Base-by-base conservation (phyloP, 2,113 vertebrate genomes). In the Engraulis encrasicolus region DNA sequence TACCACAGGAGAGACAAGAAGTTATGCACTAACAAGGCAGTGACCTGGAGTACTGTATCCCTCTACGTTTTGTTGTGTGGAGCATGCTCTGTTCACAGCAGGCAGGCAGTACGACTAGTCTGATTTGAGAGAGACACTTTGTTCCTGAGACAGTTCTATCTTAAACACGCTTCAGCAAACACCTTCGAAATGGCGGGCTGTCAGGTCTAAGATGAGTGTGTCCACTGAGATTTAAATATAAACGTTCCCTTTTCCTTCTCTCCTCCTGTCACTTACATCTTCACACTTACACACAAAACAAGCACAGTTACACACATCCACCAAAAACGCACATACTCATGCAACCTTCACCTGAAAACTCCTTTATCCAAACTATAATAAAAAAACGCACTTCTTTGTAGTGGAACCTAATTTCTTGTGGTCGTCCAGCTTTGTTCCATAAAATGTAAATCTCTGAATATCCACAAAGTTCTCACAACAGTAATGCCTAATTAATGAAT, bases 121-220 rank as follows among this genome's bases (percentile, higher is more conserved):
- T 74, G 27, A 17, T 74, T 74, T 74, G 66, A 74, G 27, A 74
- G 27, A 15, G 66, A 14, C 66, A 17, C 27, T 74, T 74, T 74
- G 66, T 74, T 74, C 31, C 66, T 74, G 66, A 34, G 66, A 74
- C 27, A 74, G 66, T 74, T 74, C 66, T 74, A 71, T 34, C 61
- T 71, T 74, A 74, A 74, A 74, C 31, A 74, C 34, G 11, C 66
- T 74, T 74, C 27, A 74, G 31, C 66, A 74, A 74, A 74, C 66
- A 74, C 27, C 27, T 74, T 31, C 27, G 12, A 15, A 36, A 74
- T 74, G 27, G 66, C 34, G 14, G 66, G 66, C 66, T 74, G 66
- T 27, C 27, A 34, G 27, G 27, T 74, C 12, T 74, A 31, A 34
- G 12, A 74, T 74, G 31, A 34, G 31, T 2, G 31, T 71, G 61